A percentile compares a stretch with the other conserved stretches of the same genome.
Evolutionary conservation across 1,140 invertebrate genomes (phyloP).

Genomic region (Chionoecetes opilio): DNA sequence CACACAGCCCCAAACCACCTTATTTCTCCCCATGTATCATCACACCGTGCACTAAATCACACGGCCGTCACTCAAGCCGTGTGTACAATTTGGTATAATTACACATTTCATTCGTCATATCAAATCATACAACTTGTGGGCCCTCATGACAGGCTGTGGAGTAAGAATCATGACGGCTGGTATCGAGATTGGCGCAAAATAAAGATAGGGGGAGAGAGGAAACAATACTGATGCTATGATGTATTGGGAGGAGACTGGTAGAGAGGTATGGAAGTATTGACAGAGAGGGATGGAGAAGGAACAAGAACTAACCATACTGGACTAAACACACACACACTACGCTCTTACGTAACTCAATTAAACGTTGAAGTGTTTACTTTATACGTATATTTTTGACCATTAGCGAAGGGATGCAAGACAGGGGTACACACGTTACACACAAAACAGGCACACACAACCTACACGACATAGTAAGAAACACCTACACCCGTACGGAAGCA

Average conservation of each 20-base stretch:
- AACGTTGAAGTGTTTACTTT: not conserved
- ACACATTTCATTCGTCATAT: slow-evolving; percentile 79
- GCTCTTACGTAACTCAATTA: not conserved
- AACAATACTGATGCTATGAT: slow-evolving; percentile 75
- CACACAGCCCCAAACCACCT: slow-evolving; percentile 64
- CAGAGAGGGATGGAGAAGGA: not conserved
- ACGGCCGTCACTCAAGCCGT: slow-evolving; percentile 75
- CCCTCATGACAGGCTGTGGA: slow-evolving; percentile 73
- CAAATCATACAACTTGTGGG: slow-evolving; percentile 76
- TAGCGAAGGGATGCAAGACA: slow-evolving; percentile 58
- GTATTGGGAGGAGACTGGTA: slow-evolving; percentile 58
- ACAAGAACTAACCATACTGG: too few relatives aligned
- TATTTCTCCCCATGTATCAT: slow-evolving; percentile 75
- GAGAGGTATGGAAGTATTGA: too few relatives aligned
- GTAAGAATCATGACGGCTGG: slow-evolving; percentile 66
- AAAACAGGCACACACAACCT: slow-evolving; percentile 57
- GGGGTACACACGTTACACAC: too few relatives aligned
- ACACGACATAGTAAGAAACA: too few relatives aligned
- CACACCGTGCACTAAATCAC: slow-evolving; percentile 65
- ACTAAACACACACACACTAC: not conserved
- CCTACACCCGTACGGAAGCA: too few relatives aligned
- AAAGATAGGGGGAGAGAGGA: slow-evolving; percentile 65
- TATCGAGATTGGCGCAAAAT: slow-evolving; percentile 59
- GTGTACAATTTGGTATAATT: slow-evolving; percentile 78
- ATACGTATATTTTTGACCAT: not conserved